phyloP scores from a whole-genome alignment of 2,797 vertebrate species.

The Acrossocheilus wenchowensis region DNA sequence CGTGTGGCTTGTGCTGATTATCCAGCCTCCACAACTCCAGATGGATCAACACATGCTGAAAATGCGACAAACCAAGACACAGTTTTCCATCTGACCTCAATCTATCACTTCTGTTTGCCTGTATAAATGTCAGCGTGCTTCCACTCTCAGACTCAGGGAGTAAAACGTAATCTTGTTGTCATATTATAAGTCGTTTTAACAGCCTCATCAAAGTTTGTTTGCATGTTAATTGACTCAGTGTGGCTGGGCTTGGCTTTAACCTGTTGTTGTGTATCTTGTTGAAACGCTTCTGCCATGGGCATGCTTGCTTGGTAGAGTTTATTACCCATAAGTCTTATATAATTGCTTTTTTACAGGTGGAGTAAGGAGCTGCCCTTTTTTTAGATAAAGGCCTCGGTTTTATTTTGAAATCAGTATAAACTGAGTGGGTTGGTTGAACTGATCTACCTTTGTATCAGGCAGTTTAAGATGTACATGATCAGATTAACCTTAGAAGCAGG shows the following conservation, averaged over 20 bases:
- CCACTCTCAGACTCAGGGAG: constrained; percentile 42
- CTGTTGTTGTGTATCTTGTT: constrained; percentile 8
- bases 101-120: constrained; percentile 74
- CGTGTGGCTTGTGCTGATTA: constrained; percentile 76
- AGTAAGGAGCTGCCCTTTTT: background rate
- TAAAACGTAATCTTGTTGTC: constrained; percentile 35
- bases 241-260: constrained; percentile 17
- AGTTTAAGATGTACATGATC: constrained; percentile 8
- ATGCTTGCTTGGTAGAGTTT: constrained; percentile 1
- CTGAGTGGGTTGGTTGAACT: background rate
- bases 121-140: constrained; percentile 67
- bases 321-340: background rate
- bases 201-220: constrained; percentile 25
- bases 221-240: constrained; percentile 26
- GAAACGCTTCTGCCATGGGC: background rate
- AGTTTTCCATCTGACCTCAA: constrained; percentile 82
- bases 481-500: constrained; percentile 33
- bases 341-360: background rate
- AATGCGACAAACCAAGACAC: constrained; percentile 76
- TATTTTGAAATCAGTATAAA: background rate
- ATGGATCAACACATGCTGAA: constrained; percentile 85
- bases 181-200: constrained; percentile 28
- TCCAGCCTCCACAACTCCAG: constrained; percentile 74
- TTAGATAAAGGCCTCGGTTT: background rate
- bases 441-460: background rate